Base-by-base conservation (phyloP, 2,797 vertebrate species). In the Channa striata region DNA sequence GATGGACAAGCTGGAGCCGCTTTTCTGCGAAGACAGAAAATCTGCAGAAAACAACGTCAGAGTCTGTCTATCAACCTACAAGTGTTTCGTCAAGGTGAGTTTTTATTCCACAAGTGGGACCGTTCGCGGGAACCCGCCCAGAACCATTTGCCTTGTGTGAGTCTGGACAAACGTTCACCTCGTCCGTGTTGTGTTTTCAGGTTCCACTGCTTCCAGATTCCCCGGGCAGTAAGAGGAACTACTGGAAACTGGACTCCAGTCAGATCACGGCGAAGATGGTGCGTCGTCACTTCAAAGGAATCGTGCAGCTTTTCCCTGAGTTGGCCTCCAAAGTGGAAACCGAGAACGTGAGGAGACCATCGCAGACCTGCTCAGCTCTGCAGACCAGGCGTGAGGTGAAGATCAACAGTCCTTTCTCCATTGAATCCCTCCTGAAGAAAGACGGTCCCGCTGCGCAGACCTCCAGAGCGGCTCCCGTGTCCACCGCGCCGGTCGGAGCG, bases 61-160 rank as follows among this genome's bases (percentile, higher is more conserved):
- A 83, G 92, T 93, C 1, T 94, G 90, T 73, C 82, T 94, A 61
- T 93, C 94, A 3, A 81, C 77, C 47, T 84, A 91, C 82, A 78
- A 71, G 7, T 94, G 93, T 60, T 95, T 95, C 81, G 72, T 89
- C 13, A 95, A 94, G 87, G 93, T 94, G 19, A 20, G 65, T 52
- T 23, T 33, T 42, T 1, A 33, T 43, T 39, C 6, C 7, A 42
- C 1, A 8, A 0, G 5, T 12, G 6, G 4, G 33, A 1, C 16
- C 33, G 6, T 25, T 59, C 44, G 6, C 12, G 8, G 44, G 1
- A 16, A 17, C 25, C 11, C 19, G 8, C 33, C 8, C 54, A 8
- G 12, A n/a, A 20, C 0, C 36, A 1, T 11, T 1, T 2, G 33
- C 1, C 3, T 13, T 11, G 11, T 14, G 39, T 20, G 1, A 39